Percentiles rank a stretch among this genome's conserved stretches.
phyloP scores from a whole-genome alignment of 2,797 vertebrate genomes.

The Pangasius macronema region DNA sequence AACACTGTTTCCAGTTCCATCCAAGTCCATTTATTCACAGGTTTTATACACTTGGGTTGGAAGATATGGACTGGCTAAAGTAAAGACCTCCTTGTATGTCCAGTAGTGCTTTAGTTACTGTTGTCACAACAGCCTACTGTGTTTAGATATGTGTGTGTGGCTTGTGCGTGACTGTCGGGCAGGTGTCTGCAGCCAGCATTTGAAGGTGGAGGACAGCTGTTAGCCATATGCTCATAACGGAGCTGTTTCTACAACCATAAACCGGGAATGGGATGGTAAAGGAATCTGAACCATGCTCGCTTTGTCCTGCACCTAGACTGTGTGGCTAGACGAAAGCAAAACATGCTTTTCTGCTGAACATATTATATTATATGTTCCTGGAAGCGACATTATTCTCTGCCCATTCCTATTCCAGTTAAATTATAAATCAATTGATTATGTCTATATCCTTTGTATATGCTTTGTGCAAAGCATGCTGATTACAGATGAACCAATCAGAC shows the following conservation, averaged over 20 bases:
- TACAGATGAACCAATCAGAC: background rate
- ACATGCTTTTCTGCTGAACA: constrained; percentile 24
- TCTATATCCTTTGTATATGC: background rate
- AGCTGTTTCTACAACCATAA: constrained; percentile 52
- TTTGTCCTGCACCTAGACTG: constrained; percentile 40
- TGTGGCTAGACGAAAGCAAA: constrained; percentile 33
- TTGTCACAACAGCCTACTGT: constrained; percentile 58
- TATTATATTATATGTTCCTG: constrained; percentile 30
- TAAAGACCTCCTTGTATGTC: constrained; percentile 47
- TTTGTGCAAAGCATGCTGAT: background rate
- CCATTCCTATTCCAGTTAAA: constrained; percentile 14
- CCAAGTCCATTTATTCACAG: background rate
- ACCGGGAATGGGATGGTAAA: constrained; percentile 48
- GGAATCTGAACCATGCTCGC: constrained; percentile 51
- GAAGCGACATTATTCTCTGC: background rate
- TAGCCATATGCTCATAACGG: constrained; percentile 59
- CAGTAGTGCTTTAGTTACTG: constrained; percentile 60
- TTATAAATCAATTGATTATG: background rate
- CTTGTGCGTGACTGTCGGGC: constrained; percentile 39
- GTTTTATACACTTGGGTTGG: constrained; percentile 20
- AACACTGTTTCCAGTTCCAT: constrained; percentile 7
- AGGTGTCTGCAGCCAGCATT: constrained; percentile 56
- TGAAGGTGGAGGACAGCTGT: constrained; percentile 61
- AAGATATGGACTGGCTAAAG: constrained; percentile 27
- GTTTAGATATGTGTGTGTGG: constrained; percentile 45